Conservation (phyloP, 2,888 invertebrate species). For the Drosophila gaucha region DNA sequence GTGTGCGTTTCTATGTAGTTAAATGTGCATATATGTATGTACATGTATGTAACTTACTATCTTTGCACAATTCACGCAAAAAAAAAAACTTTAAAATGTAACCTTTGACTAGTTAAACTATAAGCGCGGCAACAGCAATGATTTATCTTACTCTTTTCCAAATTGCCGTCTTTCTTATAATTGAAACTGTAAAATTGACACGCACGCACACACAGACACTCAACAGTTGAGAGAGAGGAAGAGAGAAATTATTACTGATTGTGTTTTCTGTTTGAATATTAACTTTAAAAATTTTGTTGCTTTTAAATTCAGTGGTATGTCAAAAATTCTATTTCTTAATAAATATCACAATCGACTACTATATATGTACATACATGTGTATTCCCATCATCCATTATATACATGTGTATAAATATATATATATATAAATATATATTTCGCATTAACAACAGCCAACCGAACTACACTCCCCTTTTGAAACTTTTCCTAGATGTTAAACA, state of each 20-base stretch:
- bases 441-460: constrained; percentile 60
- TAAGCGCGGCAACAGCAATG: neutral
- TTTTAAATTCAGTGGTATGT: constrained; percentile 47
- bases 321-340: constrained; percentile 67
- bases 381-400: constrained; percentile 36
- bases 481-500: constrained; percentile 47
- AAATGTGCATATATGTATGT: constrained; percentile 27
- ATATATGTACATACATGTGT: constrained; percentile 51
- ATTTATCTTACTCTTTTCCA: constrained; percentile 1
- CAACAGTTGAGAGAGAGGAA: constrained; percentile 59
- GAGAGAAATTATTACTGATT: constrained; percentile 48
- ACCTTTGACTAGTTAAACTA: constrained; percentile 30
- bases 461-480: constrained; percentile 62
- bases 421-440: constrained; percentile 26
- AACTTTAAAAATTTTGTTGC: constrained; percentile 60
- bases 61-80: constrained; percentile 3
- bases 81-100: constrained; percentile 34
- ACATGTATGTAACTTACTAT: constrained; percentile 11
- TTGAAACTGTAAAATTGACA: constrained; percentile 62
- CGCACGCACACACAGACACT: constrained; percentile 72
- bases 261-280: constrained; percentile 43
- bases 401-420: neutral
- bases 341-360: constrained; percentile 74
- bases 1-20: constrained; percentile 5
- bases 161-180: constrained; percentile 25